phyloP scores from a whole-genome alignment of 2,888 invertebrate genomes.

The Aphelenchoides bicaudatus region DNA sequence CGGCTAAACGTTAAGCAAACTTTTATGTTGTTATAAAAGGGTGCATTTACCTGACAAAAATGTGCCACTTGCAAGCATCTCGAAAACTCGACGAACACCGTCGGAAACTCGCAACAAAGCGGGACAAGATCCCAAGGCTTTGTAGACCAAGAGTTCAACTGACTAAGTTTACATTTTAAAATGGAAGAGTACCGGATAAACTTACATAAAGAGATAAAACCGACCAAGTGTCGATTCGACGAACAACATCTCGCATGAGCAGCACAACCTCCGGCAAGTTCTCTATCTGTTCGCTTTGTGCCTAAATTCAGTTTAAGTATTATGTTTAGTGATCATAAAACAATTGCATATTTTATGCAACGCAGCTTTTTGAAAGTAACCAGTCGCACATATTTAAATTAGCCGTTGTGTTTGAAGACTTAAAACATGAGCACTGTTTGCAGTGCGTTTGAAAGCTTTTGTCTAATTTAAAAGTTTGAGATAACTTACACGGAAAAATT shows the following conservation, averaged over 20 bases:
- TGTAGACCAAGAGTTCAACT: slow-evolving; percentile 88
- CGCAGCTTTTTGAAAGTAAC: too few species aligned
- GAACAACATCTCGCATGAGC: slow-evolving; percentile 88
- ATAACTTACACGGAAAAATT: slow-evolving; percentile 95
- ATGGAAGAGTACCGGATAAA: background rate
- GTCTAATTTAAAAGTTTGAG: too few species aligned
- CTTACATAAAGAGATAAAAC: slow-evolving; percentile 84
- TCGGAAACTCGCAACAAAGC: slow-evolving; percentile 78
- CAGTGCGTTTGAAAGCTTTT: too few species aligned
- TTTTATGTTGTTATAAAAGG: background rate
- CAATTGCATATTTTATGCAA: too few species aligned
- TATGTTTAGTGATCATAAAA: background rate
- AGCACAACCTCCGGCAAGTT: slow-evolving; percentile 68
- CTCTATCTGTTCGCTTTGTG: slow-evolving; percentile 60
- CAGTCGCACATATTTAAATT: too few species aligned
- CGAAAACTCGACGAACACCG: slow-evolving; percentile 87
- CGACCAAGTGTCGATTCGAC: slow-evolving; percentile 88
- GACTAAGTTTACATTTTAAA: slow-evolving; percentile 70
- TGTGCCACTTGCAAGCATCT: slow-evolving; percentile 87
- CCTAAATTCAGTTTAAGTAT: slow-evolving; percentile 66
- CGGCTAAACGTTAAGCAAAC: slow-evolving; percentile 13
- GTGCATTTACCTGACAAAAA: slow-evolving; percentile 68
- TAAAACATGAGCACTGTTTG: too few species aligned
- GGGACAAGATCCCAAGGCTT: slow-evolving; percentile 78
- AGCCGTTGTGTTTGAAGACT: too few species aligned